A percentile compares a stretch with the other conserved stretches of the same genome.
Evolutionary conservation across 2,888 invertebrate genomes (phyloP).

Genomic region (Opisthograptis luteolata): DNA sequence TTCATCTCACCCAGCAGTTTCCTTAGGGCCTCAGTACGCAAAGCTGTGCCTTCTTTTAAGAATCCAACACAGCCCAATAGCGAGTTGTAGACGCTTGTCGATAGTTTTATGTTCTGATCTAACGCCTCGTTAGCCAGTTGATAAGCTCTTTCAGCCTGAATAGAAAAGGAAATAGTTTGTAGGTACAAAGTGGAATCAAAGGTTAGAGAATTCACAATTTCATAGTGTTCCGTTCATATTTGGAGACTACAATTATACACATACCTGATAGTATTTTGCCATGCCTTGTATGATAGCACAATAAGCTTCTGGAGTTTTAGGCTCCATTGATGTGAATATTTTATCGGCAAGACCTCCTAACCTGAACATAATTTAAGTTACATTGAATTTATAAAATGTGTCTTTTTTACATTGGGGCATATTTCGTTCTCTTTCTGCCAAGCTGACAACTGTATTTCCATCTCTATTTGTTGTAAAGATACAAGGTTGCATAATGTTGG

Average conservation of each 20-base stretch:
- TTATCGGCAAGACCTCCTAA: conserved; percentile 89
- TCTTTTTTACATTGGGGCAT: no score
- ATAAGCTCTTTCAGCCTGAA: conserved; percentile 86
- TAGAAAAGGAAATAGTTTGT: neutral
- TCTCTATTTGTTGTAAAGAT: no score
- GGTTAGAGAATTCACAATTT: no score
- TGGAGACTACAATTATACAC: no score
- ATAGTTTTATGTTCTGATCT: conserved; percentile 86
- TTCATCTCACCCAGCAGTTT: conserved; percentile 87
- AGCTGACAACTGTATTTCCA: no score
- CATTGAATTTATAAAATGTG: no score
- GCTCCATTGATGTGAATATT: conserved; percentile 88
- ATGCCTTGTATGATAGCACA: conserved; percentile 92
- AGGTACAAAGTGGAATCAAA: no score
- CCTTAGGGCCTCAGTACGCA: conserved; percentile 86
- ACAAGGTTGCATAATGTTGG: no score
- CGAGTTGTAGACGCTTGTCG: conserved; percentile 88
- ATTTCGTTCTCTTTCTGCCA: no score
- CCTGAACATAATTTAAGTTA: conserved; percentile 74
- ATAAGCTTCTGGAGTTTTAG: conserved; percentile 88
- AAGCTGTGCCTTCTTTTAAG: conserved; percentile 86
- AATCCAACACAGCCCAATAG: conserved; percentile 86
- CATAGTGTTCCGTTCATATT: no score
- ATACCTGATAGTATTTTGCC: conserved; percentile 88
- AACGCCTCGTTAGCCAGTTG: conserved; percentile 86